Evolutionary conservation across 2,113 vertebrate species (phyloP).

Genomic region (Prietella phreatophila): DNA sequence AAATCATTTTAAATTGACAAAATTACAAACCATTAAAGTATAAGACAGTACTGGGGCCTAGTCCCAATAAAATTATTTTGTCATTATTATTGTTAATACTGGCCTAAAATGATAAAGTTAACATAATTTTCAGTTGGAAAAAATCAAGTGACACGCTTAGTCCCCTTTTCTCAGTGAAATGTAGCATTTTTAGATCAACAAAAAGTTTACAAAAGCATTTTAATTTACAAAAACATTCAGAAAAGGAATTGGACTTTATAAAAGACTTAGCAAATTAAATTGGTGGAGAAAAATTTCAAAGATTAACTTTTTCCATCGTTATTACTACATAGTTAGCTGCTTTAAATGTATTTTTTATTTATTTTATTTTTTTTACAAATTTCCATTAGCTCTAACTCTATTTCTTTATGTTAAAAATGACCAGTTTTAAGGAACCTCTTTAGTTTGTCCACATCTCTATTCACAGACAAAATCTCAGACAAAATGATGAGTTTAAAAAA

Average conservation of each 20-base stretch:
- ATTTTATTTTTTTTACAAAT: too few species aligned
- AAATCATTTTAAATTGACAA: background rate
- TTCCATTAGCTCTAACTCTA: background rate
- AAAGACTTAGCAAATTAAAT: background rate
- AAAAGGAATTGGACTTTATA: background rate
- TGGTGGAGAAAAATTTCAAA: background rate
- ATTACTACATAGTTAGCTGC: background rate
- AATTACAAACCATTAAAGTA: background rate
- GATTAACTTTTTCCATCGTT: background rate
- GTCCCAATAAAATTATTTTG: background rate
- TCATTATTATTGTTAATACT: background rate
- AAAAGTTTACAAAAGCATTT: background rate
- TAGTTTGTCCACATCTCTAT: background rate
- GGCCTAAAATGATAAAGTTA: background rate
- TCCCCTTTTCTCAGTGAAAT: background rate
- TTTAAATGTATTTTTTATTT: background rate
- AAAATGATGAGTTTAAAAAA: background rate
- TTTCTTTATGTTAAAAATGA: background rate
- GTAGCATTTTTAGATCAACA: background rate
- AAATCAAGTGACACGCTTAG: background rate
- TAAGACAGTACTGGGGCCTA: background rate
- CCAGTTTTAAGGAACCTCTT: background rate
- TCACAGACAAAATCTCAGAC: background rate
- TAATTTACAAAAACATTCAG: background rate
- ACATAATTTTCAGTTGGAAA: too few species aligned